Percentiles rank a stretch among this genome's conserved stretches.
Conservation (phyloP, 2,113 vertebrate species). For the Irena cyanogastra region DNA sequence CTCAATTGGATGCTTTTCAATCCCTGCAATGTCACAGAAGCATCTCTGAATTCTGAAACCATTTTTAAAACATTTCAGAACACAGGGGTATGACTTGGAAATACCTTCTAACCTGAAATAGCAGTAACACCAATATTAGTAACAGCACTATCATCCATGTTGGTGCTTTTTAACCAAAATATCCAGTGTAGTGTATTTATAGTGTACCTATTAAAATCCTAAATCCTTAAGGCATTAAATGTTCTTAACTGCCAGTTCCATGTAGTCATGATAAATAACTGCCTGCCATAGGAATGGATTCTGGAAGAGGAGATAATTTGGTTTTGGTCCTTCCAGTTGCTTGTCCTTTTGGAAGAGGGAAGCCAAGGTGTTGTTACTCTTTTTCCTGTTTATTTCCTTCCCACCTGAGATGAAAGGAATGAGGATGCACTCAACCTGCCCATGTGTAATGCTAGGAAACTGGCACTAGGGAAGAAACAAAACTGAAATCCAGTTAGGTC, state of each 20-base stretch:
- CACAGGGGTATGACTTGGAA: neutral
- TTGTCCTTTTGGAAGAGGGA: neutral
- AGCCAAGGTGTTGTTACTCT: neutral
- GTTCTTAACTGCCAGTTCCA: neutral
- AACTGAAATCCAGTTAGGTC: neutral
- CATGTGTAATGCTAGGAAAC: neutral
- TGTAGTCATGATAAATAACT: neutral
- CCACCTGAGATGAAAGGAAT: neutral
- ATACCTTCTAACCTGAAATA: neutral
- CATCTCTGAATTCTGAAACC: neutral
- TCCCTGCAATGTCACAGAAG: neutral
- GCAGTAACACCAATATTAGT: neutral
- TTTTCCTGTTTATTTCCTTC: neutral
- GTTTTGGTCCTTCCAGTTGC: neutral
- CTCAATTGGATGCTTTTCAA: neutral
- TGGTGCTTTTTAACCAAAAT: neutral
- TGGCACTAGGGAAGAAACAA: neutral
- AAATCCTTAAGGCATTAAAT: neutral
- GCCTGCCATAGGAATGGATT: neutral
- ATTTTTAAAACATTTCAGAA: neutral
- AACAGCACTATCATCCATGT: neutral
- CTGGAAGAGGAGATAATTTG: neutral
- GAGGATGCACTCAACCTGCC: rapidly evolving
- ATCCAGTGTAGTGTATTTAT: neutral
- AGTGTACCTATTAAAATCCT: neutral